Evolutionary conservation across 2,888 invertebrate species (phyloP), one percentile per base, ranked within the genome.

Genomic region (Gryllus longicercus): DNA sequence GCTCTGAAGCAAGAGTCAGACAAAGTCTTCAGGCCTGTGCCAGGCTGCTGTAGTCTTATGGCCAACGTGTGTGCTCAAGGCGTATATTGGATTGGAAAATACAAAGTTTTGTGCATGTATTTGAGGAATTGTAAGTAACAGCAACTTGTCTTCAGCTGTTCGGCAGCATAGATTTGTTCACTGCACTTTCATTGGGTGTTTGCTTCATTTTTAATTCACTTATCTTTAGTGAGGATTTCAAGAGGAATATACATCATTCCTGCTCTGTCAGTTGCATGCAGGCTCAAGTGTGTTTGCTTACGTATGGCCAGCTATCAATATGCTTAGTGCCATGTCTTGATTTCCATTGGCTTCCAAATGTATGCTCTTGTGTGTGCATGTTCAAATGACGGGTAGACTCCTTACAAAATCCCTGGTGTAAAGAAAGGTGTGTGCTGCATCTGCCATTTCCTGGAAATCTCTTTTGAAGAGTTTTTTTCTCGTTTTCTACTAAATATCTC

Each of bases 341-440:
- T 63, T 63, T 63, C 63, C 14, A 63, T 63, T 63, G 63, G 63
- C 63, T 63, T 63, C 63, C 63, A 63, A 63, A 63, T 63, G 63
- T 63, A 63, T 63, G 63, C 63, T 63, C 63, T 63, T 63, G 63
- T 63, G 63, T 63, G 63, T 63, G 63, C 63, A 63, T 63, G 63
- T n/a, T 63, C 14, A 63, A 63, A 14, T 63, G 63, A 63, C 63
- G 12, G 63, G 63, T 63, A 63, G 63, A 63, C 14, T 63, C 63
- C 63, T 63, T 16, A n/a, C n/a, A 63, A 14, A n/a, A 63, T 63
- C 63, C 63, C 63, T 63, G 14, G n/a, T 63, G 16, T 63, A 63
- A 18, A 63, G 63, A 63, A 63, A 63, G 16, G 63, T 63, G 63
- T 63, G 63, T 63, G n/a, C 63, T 63, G 63, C 63, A 63, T 63